Conservation (phyloP, 1,140 invertebrate genomes). For the Holotrichia oblita region DNA sequence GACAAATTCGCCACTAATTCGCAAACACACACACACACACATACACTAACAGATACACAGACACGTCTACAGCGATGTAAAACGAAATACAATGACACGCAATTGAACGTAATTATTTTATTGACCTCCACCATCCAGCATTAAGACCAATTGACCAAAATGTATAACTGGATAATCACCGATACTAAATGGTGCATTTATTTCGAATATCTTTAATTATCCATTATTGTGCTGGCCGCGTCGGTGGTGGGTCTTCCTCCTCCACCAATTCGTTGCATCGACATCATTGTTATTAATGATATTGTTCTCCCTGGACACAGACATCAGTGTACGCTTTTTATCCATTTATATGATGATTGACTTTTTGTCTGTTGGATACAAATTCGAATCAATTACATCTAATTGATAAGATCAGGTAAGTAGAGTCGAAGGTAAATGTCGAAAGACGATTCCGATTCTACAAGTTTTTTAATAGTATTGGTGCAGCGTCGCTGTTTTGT, state of each 20-base stretch:
- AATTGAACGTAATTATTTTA: constrained; percentile 18
- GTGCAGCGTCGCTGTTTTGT: too few species aligned
- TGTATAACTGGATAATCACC: constrained; percentile 11
- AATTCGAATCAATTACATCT: not conserved
- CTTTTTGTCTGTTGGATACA: not conserved
- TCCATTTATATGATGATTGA: not conserved
- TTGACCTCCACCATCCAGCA: constrained; percentile 1
- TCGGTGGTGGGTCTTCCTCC: not conserved
- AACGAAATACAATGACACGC: constrained; percentile 1
- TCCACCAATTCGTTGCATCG: not conserved
- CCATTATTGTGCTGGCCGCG: not conserved
- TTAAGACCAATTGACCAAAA: constrained; percentile 20
- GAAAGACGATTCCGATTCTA: too few species aligned
- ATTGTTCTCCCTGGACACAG: not conserved
- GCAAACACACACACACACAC: not conserved
- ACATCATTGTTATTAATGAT: not conserved
- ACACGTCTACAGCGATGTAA: not conserved
- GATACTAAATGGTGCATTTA: constrained; percentile 8
- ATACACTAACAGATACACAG: not conserved
- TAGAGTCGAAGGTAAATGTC: not conserved
- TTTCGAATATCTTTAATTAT: constrained; percentile 18
- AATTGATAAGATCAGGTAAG: not conserved
- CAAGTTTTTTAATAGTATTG: too few species aligned
- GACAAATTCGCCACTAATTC: constrained; percentile 16
- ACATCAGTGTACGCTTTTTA: not conserved